phyloP scores from a whole-genome alignment of 37 sponge, comb jelly and placozoan species.

The Cladorhizidae sp. region DNA sequence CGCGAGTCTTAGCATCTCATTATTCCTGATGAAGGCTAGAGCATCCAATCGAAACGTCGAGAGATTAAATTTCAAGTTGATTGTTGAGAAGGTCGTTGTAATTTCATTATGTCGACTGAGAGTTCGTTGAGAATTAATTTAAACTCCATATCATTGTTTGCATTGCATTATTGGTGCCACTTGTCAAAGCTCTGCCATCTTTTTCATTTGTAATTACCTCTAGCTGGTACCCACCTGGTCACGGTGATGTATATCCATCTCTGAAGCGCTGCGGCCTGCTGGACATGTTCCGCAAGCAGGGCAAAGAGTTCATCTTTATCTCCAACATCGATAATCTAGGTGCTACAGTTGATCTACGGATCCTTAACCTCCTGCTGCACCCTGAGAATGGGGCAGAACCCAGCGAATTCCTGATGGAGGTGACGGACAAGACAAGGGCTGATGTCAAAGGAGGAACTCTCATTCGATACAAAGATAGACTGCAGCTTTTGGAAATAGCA shows the following conservation, averaged over 20 bases:
- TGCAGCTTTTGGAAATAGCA: constrained; percentile 90
- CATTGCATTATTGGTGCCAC: too few species aligned
- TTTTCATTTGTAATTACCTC: background rate
- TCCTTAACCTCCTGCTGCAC: constrained; percentile 78
- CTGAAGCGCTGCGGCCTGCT: constrained; percentile 81
- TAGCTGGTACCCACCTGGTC: constrained; percentile 98
- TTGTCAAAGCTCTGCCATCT: background rate
- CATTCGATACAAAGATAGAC: constrained; percentile 77
- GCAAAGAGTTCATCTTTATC: constrained; percentile 91
- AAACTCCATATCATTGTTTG: too few species aligned
- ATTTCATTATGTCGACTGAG: too few species aligned
- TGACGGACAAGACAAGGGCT: constrained; percentile 95
- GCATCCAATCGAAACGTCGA: too few species aligned
- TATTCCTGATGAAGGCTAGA: too few species aligned
- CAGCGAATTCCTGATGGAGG: constrained; percentile 96
- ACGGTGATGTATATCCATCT: constrained; percentile 93
- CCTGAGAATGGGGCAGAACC: constrained; percentile 11
- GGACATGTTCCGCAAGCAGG: constrained; percentile 73
- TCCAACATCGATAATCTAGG: constrained; percentile 99
- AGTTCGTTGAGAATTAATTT: too few species aligned
- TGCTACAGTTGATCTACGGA: constrained; percentile 91
- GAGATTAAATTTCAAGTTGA: too few species aligned
- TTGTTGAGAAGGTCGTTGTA: too few species aligned
- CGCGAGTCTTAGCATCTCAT: too few species aligned
- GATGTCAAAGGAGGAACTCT: constrained; percentile 98